Evolutionary conservation across 2,888 invertebrate species (phyloP), one percentile per base, ranked within the genome.

Genomic region (Hybos culiciformis): DNA sequence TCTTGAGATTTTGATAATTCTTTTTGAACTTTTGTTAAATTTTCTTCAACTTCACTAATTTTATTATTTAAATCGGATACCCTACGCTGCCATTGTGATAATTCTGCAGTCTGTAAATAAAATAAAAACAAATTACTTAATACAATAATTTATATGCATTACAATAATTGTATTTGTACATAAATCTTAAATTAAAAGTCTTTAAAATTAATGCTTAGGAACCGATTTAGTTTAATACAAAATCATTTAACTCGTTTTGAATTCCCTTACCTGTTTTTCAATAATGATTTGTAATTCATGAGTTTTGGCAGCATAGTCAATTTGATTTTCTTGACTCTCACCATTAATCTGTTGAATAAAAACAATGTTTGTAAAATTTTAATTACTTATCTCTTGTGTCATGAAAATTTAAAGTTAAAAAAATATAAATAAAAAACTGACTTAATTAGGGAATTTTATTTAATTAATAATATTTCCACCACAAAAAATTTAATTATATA

Each of bases 1-100:
- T 98, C 98, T 65, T 92, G 90, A 49, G 94, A 84, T 70, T 91
- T 88, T 51, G 77, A 70, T 42, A 93, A 74, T 53, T 98, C 97
- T 68, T 94, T 92, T 69, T 96, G 94, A 9, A 87, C 79, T 61
- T 87, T 84, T 24, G 80, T 69, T 52, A 93, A 72, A 54, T 74
- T 79, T 54, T 94, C 93, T 64, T 96, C 96, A 31, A 94, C 69
- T 59, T 96, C 96, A 14, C 81, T 78, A 51, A 93, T 80, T 58
- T 88, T 81, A 58, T 79, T 81, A 60, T 83, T 86, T 56, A 93
- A 73, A 64, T 96, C 96, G 43, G 85, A 82, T 40, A 93, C 83
- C 46, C 90, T 77, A 45, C 91, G 79, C 68, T 93, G 87, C 79
- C 92, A 87, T 55, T 83, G 81, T 57, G 83, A 85, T 54, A 94